Percentiles rank a stretch among this genome's conserved stretches.
These are phyloP conservation scores for Aricia artaxerxes DNA, from an alignment of 2,888 invertebrate genomes.

Conservation along the genomic window DNA sequence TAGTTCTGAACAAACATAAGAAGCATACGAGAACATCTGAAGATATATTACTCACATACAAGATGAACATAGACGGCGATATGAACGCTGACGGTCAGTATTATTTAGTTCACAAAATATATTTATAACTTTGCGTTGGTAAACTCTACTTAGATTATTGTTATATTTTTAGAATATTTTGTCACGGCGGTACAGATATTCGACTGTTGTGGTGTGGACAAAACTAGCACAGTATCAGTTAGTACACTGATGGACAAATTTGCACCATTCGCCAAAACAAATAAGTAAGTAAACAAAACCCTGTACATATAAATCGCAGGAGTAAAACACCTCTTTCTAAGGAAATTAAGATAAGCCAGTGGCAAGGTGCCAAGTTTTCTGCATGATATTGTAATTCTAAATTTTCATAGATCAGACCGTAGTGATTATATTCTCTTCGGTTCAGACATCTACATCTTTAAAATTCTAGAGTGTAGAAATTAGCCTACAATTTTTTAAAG, in stretches of 20 bases:
- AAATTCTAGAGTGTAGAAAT: too few relatives aligned
- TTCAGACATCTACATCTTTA: too few relatives aligned
- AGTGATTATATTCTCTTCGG: too few relatives aligned
- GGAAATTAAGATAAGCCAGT: too few relatives aligned
- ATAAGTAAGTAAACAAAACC: constrained; percentile 60
- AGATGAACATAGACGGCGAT: constrained; percentile 64
- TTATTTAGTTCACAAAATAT: constrained; percentile 46
- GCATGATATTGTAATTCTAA: too few relatives aligned
- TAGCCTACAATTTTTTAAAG: too few relatives aligned
- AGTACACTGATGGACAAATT: constrained; percentile 71
- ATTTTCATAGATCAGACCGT: too few relatives aligned
- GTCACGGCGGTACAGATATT: constrained; percentile 72
- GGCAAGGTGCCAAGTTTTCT: too few relatives aligned
- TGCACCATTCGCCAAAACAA: constrained; percentile 68
- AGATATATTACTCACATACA: constrained; percentile 40
- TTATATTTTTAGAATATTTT: constrained; percentile 65
- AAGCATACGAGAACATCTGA: constrained; percentile 41
- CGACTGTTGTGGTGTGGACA: constrained; percentile 67
- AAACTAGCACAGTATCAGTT: constrained; percentile 59
- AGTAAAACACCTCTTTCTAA: neutral
- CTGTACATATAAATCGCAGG: neutral
- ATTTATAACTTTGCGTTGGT: constrained; percentile 63
- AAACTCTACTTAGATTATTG: constrained; percentile 49
- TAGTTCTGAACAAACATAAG: constrained; percentile 33
- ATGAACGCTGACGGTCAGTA: constrained; percentile 62